These are phyloP conservation scores for Coranthus polyacanthus DNA, from an alignment of 2,797 vertebrate species.

Conservation along the genomic window DNA sequence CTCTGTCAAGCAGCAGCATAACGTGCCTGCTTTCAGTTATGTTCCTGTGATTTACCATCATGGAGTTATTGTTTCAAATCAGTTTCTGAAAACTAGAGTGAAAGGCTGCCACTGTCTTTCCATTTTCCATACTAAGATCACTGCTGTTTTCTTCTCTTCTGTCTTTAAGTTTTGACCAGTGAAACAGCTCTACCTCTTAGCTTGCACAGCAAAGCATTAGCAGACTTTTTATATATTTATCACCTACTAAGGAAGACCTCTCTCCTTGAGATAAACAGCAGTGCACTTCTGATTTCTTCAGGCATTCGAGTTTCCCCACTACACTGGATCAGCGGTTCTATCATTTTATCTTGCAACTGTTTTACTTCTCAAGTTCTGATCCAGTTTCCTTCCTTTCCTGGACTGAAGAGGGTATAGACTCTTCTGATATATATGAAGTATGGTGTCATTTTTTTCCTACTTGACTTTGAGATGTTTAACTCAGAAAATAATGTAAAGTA, in stretches of 20 bases:
- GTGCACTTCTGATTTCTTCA: neutral
- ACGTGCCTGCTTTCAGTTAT: slow-evolving; percentile 28
- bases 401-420: neutral
- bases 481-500: neutral
- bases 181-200: too few relatives aligned
- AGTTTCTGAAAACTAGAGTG: slow-evolving; percentile 6
- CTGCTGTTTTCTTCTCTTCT: neutral
- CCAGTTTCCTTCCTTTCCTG: neutral
- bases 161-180: neutral
- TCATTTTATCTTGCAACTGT: neutral
- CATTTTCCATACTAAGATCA: neutral
- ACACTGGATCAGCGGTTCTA: neutral
- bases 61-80: slow-evolving; percentile 10
- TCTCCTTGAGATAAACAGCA: neutral
- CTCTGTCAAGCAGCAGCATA: slow-evolving; percentile 9
- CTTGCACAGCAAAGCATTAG: too few relatives aligned
- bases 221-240: too few relatives aligned
- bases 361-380: neutral
- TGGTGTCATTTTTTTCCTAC: too few relatives aligned
- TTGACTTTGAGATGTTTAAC: neutral
- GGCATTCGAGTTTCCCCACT: neutral
- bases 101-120: neutral
- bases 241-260: too few relatives aligned
- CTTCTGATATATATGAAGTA: neutral
- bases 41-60: slow-evolving; percentile 19